Evolutionary conservation across 2,888 invertebrate species (phyloP).

Genomic region (Beris chalybata): DNA sequence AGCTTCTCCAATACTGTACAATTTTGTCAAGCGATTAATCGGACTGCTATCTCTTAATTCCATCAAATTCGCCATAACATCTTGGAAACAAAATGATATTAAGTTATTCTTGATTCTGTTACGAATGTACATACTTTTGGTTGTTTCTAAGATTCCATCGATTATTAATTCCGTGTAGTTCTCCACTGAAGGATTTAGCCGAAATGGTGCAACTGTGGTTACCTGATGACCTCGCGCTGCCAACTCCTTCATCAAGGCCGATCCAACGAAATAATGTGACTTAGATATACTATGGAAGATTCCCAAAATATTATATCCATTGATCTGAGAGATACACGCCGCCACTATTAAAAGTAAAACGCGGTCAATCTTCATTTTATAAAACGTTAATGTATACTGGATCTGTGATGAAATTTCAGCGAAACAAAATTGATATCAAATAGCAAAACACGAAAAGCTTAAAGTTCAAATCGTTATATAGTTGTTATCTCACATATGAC

Average conservation of each 20-base stretch:
- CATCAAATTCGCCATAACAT: background rate
- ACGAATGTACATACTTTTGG: background rate
- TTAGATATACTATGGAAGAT: constrained; percentile 40
- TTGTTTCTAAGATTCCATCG: constrained; percentile 2
- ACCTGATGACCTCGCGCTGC: constrained; percentile 49
- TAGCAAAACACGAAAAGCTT: too few relatives aligned
- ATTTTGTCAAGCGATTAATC: background rate
- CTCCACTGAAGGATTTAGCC: constrained; percentile 34
- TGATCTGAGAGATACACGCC: too few relatives aligned
- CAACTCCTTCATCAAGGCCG: constrained; percentile 46
- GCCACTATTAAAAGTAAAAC: too few relatives aligned
- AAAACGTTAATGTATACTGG: too few relatives aligned
- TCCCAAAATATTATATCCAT: constrained; percentile 22
- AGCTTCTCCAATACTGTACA: constrained; percentile 41
- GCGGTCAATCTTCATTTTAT: too few relatives aligned
- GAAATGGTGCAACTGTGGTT: constrained; percentile 45
- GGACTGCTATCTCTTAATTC: background rate
- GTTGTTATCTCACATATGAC: too few relatives aligned
- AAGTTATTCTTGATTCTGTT: background rate
- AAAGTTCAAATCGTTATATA: too few relatives aligned
- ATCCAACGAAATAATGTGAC: constrained; percentile 49
- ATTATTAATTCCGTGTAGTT: constrained; percentile 16
- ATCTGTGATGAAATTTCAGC: too few relatives aligned
- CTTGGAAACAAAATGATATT: background rate
- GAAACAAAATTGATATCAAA: too few relatives aligned